Percentiles rank a stretch among this genome's conserved stretches.
Conservation (phyloP, 2,113 vertebrate genomes). For the Boulengeromyrus knoepffleri region DNA sequence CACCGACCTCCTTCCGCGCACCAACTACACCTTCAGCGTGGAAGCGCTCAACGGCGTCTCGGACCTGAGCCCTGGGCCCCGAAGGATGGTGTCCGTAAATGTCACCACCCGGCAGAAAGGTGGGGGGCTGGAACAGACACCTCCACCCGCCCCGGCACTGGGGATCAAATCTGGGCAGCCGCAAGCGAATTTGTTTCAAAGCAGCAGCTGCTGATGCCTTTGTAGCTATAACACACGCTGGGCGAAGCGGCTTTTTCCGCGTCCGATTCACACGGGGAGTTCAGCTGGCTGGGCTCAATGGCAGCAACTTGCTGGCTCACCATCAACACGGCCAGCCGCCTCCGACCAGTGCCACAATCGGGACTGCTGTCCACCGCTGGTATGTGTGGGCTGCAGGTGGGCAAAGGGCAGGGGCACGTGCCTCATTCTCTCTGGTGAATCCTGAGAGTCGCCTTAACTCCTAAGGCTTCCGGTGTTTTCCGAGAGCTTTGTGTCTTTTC, state of each 20-base stretch:
- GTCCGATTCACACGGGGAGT: neutral
- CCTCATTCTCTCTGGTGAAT: neutral
- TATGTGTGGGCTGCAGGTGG: neutral
- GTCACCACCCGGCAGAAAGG: conserved; percentile 73
- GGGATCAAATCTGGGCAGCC: neutral
- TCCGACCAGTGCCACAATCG: neutral
- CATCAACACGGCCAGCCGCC: neutral
- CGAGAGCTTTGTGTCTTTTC: neutral
- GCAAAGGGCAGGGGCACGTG: neutral
- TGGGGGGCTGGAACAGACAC: conserved; percentile 22
- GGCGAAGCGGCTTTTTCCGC: neutral
- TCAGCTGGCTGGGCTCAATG: neutral
- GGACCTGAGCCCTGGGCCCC: conserved; percentile 55
- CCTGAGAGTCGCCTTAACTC: neutral
- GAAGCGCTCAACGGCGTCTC: conserved; percentile 71
- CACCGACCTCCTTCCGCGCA: conserved; percentile 66
- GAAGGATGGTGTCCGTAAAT: conserved; percentile 58
- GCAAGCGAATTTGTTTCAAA: neutral
- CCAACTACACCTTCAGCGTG: conserved; percentile 70
- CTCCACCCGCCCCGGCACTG: too few relatives aligned
- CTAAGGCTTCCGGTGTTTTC: neutral
- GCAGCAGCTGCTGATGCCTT: neutral
- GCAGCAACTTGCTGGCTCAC: neutral
- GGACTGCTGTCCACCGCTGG: neutral
- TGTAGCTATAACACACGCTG: neutral